These are phyloP conservation scores for Rhamnusium bicolor DNA, from an alignment of 2,888 invertebrate genomes.

Conservation along the genomic window DNA sequence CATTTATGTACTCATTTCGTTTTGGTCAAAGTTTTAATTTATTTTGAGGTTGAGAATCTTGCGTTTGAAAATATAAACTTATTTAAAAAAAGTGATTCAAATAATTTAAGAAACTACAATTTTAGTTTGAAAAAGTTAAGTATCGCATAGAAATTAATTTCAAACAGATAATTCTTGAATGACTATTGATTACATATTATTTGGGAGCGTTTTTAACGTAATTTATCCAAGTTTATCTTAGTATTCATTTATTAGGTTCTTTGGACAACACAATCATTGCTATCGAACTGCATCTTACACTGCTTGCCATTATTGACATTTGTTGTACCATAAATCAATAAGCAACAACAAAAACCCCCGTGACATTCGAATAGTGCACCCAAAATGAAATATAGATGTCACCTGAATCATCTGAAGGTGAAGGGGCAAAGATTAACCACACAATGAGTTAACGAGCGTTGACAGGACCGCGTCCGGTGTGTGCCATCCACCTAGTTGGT, in stretches of 20 bases:
- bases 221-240: neutral
- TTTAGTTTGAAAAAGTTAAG: no score
- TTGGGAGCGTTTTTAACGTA: no score
- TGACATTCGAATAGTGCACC: conserved; percentile 23
- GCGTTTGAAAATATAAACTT: no score
- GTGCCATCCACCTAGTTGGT: conserved; percentile 15
- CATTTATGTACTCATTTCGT: no score
- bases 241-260: neutral
- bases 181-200: no score
- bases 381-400: conserved; percentile 36
- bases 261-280: neutral
- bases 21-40: no score
- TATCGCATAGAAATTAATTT: no score
- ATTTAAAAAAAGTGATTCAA: no score
- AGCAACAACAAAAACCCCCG: conserved; percentile 12
- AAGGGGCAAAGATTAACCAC: conserved; percentile 28
- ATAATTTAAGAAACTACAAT: no score
- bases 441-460: conserved; percentile 36
- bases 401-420: conserved; percentile 21
- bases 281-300: neutral
- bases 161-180: no score
- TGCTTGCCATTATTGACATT: no score
- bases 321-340: conserved; percentile 23
- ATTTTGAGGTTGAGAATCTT: no score
- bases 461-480: conserved; percentile 37